These are phyloP conservation scores for Rhimphoctona megacephalus DNA, from an alignment of 2,888 invertebrate species.

Conservation along the genomic window DNA sequence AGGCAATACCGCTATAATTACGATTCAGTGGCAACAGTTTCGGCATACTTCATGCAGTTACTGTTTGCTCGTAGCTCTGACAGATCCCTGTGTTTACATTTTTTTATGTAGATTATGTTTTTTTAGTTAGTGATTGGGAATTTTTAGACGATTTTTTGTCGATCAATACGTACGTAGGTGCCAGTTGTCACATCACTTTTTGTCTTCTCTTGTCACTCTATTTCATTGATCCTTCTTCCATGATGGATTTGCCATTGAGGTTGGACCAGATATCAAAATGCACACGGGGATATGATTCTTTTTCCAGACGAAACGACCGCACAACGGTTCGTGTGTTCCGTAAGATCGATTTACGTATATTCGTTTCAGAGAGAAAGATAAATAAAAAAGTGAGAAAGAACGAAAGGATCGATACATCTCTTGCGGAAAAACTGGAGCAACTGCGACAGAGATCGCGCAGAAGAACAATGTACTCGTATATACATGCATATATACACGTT, in stretches of 20 bases:
- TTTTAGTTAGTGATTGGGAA: not conserved
- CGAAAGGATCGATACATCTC: constrained; percentile 36
- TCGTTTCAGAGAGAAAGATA: constrained; percentile 21
- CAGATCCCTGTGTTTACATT: too few relatives aligned
- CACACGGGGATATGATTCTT: constrained; percentile 18
- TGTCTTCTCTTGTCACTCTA: constrained; percentile 23
- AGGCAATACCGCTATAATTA: too few relatives aligned
- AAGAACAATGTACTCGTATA: not conserved
- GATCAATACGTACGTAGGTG: not conserved
- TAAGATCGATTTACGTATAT: constrained; percentile 31
- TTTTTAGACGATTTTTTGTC: not conserved
- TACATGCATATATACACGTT: constrained; percentile 31
- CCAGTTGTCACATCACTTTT: not conserved
- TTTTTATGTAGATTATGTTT: too few relatives aligned
- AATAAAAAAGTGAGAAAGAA: constrained; percentile 8
- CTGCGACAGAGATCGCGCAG: constrained; percentile 44
- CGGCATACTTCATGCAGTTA: too few relatives aligned
- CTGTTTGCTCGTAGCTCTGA: too few relatives aligned
- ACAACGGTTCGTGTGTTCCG: constrained; percentile 23
- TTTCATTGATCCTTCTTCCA: constrained; percentile 36
- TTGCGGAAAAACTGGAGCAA: constrained; percentile 41
- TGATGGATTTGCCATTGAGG: constrained; percentile 7
- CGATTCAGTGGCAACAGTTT: too few relatives aligned
- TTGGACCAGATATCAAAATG: constrained; percentile 18
- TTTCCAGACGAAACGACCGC: constrained; percentile 22